Conservation (phyloP, 2,797 vertebrate genomes). For the Typhlichthys subterraneus region DNA sequence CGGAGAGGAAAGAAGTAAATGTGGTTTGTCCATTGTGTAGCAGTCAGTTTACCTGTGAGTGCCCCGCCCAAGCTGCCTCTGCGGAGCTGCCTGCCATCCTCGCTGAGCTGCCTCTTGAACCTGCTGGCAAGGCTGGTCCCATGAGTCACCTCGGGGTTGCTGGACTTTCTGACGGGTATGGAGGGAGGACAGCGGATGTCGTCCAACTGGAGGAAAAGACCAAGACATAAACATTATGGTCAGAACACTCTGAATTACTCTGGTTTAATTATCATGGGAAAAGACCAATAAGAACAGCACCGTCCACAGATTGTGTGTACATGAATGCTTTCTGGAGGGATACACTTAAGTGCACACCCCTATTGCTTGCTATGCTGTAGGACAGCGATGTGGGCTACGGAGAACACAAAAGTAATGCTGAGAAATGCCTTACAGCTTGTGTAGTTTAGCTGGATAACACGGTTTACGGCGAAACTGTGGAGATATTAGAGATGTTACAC, state of each 20-base stretch:
- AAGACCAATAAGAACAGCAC: too few species aligned
- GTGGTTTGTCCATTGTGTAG: background rate
- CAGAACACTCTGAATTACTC: background rate
- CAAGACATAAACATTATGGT: background rate
- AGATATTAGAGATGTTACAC: too few species aligned
- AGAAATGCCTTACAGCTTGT: too few species aligned
- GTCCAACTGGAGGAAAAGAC: constrained; percentile 79
- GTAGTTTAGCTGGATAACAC: too few species aligned
- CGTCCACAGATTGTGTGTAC: too few species aligned
- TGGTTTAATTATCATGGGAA: too few species aligned
- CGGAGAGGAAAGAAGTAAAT: background rate
- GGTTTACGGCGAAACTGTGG: too few species aligned
- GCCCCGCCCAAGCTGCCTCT: constrained; percentile 93
- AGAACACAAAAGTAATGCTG: too few species aligned
- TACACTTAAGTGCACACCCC: too few species aligned
- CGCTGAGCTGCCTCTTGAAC: constrained; percentile 86
- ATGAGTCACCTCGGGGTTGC: constrained; percentile 85
- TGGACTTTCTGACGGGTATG: constrained; percentile 85
- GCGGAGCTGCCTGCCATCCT: constrained; percentile 85
- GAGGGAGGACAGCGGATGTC: constrained; percentile 85
- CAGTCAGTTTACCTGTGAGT: constrained; percentile 83
- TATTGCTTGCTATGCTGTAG: too few species aligned
- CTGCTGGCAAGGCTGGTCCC: constrained; percentile 79
- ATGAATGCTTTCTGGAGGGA: too few species aligned
- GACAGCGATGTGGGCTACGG: too few species aligned